These are phyloP conservation scores for Folsomia manolachei DNA, from an alignment of 2,888 invertebrate genomes.

Conservation along the genomic window DNA sequence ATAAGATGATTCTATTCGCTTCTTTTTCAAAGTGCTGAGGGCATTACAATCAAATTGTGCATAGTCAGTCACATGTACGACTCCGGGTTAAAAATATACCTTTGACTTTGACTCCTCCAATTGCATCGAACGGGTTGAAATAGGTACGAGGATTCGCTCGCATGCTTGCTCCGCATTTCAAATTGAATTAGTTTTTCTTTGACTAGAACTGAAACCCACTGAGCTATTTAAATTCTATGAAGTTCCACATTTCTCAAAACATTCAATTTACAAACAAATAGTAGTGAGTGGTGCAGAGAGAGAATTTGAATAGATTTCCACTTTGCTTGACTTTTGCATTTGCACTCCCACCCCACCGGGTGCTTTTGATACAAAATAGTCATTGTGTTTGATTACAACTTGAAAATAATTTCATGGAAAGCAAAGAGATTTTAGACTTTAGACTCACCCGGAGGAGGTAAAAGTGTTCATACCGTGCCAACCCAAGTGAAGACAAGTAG, in stretches of 20 bases:
- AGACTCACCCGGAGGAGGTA: constrained; percentile 22
- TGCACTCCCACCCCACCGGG: constrained; percentile 32
- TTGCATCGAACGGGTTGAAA: too few species aligned
- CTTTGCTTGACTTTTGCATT: constrained; percentile 19
- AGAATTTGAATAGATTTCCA: constrained; percentile 18
- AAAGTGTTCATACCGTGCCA: constrained; percentile 36
- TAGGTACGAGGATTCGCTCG: too few species aligned
- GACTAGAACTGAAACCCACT: not conserved
- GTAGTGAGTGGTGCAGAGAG: too few species aligned
- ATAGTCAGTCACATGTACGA: too few species aligned
- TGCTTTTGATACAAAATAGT: constrained; percentile 11
- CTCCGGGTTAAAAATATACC: too few species aligned
- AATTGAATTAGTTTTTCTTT: not conserved
- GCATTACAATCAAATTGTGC: too few species aligned
- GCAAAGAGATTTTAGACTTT: not conserved
- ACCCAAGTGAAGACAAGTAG: constrained; percentile 33
- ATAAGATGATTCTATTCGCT: too few species aligned
- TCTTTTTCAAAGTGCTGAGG: too few species aligned
- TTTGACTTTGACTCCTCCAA: too few species aligned
- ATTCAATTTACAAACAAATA: too few species aligned
- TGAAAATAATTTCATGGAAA: constrained; percentile 16
- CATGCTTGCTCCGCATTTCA: not conserved
- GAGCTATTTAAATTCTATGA: constrained; percentile 6
- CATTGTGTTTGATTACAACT: constrained; percentile 14
- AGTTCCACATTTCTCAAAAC: not conserved